phyloP scores from a whole-genome alignment of 1,140 invertebrate species.

The Euwallacea similis region DNA sequence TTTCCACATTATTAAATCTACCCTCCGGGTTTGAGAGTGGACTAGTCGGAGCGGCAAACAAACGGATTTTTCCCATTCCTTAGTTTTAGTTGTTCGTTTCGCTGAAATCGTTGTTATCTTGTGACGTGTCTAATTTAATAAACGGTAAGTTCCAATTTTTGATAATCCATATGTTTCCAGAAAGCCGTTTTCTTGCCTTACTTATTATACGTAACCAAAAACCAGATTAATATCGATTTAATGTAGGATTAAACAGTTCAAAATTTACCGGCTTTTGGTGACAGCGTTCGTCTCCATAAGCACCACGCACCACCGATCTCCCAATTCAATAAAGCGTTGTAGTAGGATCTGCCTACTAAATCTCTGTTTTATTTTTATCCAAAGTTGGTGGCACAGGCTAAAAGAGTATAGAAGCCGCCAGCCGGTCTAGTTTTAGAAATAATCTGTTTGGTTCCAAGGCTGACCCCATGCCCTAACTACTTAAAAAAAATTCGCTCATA shows the following conservation, averaged over 20 bases:
- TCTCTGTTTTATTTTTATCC: too few relatives aligned
- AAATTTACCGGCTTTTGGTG: background rate
- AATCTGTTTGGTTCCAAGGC: too few relatives aligned
- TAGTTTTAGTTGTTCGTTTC: slow-evolving; percentile 45
- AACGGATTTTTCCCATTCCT: slow-evolving; percentile 49
- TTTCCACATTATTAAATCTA: slow-evolving; percentile 42
- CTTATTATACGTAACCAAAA: background rate
- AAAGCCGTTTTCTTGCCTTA: background rate
- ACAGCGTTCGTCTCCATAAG: background rate
- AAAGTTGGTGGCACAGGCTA: too few relatives aligned
- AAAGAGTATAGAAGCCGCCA: too few relatives aligned
- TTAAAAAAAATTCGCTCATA: too few relatives aligned
- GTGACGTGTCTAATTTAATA: slow-evolving; percentile 50
- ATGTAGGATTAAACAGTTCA: background rate
- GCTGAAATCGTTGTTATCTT: slow-evolving; percentile 45
- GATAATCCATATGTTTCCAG: slow-evolving; percentile 3
- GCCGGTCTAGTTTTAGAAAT: too few relatives aligned
- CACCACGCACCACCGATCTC: background rate
- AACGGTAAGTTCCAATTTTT: slow-evolving; percentile 41
- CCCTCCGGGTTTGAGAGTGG: slow-evolving; percentile 38
- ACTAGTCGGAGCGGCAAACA: slow-evolving; percentile 40
- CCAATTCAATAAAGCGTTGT: too few relatives aligned
- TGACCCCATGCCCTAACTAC: too few relatives aligned
- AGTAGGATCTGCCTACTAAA: too few relatives aligned
- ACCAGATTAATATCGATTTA: too few relatives aligned